A percentile compares a stretch with the other conserved stretches of the same genome.
These are phyloP conservation scores for Condylura cristata DNA, from an alignment of 2,113 vertebrate species.

Conservation along the genomic window DNA sequence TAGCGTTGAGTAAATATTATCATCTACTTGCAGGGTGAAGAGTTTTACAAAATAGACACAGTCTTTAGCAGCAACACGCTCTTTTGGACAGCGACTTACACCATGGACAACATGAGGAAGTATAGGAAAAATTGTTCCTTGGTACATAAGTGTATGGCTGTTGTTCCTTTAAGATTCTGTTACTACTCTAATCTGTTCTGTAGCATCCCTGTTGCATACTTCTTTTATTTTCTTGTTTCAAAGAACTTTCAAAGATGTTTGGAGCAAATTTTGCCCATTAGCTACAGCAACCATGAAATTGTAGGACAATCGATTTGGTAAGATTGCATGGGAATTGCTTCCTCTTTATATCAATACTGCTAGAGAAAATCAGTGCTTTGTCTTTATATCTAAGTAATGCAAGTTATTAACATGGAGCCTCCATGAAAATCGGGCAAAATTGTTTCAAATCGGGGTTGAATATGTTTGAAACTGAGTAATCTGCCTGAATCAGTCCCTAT, in stretches of 20 bases:
- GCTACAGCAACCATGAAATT: not conserved
- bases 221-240: constrained; percentile 25
- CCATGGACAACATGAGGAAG: not conserved
- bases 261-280: not conserved
- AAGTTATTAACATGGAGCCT: constrained; percentile 55
- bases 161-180: not conserved
- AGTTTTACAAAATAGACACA: not conserved
- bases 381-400: constrained; percentile 30
- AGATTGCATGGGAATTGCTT: constrained; percentile 6
- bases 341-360: constrained; percentile 34
- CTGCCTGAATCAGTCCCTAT: constrained; percentile 73
- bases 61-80: not conserved
- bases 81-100: not conserved
- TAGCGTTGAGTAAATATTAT: not conserved
- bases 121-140: not conserved
- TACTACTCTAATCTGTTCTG: not conserved
- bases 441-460: constrained; percentile 70
- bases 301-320: not conserved
- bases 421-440: constrained; percentile 61
- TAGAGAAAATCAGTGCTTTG: constrained; percentile 42
- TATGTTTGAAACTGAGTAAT: constrained; percentile 74
- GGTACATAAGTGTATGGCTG: not conserved
- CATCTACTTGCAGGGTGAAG: not conserved
- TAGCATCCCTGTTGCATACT: not conserved
- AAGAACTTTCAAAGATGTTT: constrained; percentile 9